A percentile compares a stretch with the other conserved stretches of the same genome.
Evolutionary conservation across 2,888 invertebrate species (phyloP).

Genomic region (Brachyptera putata): DNA sequence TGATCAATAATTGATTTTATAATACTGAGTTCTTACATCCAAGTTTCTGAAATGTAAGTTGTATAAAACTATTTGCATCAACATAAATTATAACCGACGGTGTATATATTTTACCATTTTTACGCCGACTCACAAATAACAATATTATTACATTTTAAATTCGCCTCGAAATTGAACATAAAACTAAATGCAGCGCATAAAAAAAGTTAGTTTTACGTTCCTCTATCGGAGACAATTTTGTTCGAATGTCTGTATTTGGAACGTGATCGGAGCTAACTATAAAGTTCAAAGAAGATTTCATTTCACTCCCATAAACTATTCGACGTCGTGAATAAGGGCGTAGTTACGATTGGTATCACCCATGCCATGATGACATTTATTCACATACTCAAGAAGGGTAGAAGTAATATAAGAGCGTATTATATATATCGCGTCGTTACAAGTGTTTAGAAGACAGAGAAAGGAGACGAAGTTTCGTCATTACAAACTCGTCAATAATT

Average conservation of each 20-base stretch:
- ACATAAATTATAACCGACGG: too few species aligned
- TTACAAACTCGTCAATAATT: slow-evolving; percentile 21
- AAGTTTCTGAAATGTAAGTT: too few species aligned
- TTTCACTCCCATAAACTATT: slow-evolving; percentile 14
- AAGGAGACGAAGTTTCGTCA: slow-evolving; percentile 21
- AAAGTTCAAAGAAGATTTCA: slow-evolving; percentile 9
- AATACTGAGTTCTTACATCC: too few species aligned
- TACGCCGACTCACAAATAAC: too few species aligned
- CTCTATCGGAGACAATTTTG: not conserved
- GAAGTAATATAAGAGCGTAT: slow-evolving; percentile 15
- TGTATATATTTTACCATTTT: too few species aligned
- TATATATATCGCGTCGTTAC: too few species aligned
- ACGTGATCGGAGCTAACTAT: slow-evolving; percentile 11
- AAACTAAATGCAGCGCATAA: too few species aligned
- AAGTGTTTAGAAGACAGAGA: slow-evolving; percentile 11
- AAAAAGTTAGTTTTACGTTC: too few species aligned
- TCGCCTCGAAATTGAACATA: too few species aligned
- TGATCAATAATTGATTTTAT: too few species aligned
- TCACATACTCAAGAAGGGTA: slow-evolving; percentile 15
- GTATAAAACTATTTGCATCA: too few species aligned
- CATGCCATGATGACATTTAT: slow-evolving; percentile 17
- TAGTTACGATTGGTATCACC: slow-evolving; percentile 13
- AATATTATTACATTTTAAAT: too few species aligned
- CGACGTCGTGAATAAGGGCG: slow-evolving; percentile 3
- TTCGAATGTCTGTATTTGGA: not conserved